These are phyloP conservation scores for Aramus guarauna DNA, from an alignment of 2,113 vertebrate genomes.

Conservation along the genomic window DNA sequence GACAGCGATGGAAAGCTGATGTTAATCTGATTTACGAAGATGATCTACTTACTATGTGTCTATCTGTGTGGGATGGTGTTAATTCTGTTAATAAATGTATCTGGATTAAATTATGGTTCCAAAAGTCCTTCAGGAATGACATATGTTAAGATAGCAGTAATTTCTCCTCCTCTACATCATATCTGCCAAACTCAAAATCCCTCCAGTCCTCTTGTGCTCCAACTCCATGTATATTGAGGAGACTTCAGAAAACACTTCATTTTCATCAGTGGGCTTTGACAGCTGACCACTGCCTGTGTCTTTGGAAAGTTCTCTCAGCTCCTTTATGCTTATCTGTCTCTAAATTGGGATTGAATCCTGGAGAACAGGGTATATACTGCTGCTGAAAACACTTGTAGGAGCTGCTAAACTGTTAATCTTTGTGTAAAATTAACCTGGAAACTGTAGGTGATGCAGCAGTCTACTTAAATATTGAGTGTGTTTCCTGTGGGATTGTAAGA, in stretches of 20 bases:
- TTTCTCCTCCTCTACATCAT: background rate
- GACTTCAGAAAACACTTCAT: background rate
- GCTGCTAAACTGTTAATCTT: background rate
- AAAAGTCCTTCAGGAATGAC: background rate
- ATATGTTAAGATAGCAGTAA: background rate
- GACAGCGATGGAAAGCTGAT: background rate
- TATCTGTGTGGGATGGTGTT: background rate
- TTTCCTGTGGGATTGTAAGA: background rate
- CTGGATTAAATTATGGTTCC: background rate
- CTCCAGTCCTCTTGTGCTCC: background rate
- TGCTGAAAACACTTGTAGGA: background rate
- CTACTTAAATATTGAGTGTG: background rate
- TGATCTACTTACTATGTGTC: background rate
- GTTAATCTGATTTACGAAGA: background rate
- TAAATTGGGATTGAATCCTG: background rate
- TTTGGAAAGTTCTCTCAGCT: background rate
- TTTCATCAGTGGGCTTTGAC: background rate
- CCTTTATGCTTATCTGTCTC: background rate
- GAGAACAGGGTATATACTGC: background rate
- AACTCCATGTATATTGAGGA: background rate
- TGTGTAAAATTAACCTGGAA: background rate
- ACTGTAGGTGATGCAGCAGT: background rate
- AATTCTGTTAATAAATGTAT: background rate
- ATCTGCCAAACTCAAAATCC: background rate
- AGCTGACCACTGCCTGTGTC: background rate